Evolutionary conservation across 2,797 vertebrate species (phyloP).

Genomic region (Pangasius mekongensis): DNA sequence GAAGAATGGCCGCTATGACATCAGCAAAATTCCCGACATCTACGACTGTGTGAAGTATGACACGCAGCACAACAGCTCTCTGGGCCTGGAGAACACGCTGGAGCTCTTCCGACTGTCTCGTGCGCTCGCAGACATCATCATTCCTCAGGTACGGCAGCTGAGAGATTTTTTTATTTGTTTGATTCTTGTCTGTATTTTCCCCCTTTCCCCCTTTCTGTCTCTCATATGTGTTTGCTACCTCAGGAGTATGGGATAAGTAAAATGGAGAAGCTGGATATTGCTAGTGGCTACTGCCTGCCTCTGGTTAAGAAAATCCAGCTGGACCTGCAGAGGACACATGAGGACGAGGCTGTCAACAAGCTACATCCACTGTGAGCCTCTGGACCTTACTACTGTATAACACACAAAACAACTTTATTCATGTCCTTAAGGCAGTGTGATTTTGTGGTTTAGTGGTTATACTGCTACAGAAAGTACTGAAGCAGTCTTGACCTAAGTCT

Average conservation of each 20-base stretch:
- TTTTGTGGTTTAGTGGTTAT: neutral
- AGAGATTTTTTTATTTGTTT: neutral
- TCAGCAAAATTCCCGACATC: conserved; percentile 90
- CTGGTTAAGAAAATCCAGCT: conserved; percentile 88
- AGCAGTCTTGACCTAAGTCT: neutral
- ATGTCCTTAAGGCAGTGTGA: neutral
- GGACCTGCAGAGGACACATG: conserved; percentile 89
- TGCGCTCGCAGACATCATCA: conserved; percentile 85
- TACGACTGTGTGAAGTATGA: conserved; percentile 91
- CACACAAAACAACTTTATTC: neutral
- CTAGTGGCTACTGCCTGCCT: conserved; percentile 87
- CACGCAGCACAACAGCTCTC: conserved; percentile 82
- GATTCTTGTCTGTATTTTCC: neutral
- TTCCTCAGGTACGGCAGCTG: conserved; percentile 80
- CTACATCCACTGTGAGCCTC: conserved; percentile 86
- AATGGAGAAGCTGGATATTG: conserved; percentile 89
- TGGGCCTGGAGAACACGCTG: conserved; percentile 81
- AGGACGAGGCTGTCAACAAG: conserved; percentile 91
- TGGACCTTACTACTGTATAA: conserved; percentile 11
- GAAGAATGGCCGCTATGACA: conserved; percentile 86
- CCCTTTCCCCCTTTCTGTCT: neutral
- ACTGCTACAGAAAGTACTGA: neutral
- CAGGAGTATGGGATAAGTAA: conserved; percentile 89
- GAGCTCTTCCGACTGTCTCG: conserved; percentile 85
- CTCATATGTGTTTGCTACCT: conserved; percentile 12